A percentile compares a stretch with the other conserved stretches of the same genome.
Conservation (phyloP, 37 sponge, comb jelly and placozoan species). For the Aplysina aerophoba region DNA sequence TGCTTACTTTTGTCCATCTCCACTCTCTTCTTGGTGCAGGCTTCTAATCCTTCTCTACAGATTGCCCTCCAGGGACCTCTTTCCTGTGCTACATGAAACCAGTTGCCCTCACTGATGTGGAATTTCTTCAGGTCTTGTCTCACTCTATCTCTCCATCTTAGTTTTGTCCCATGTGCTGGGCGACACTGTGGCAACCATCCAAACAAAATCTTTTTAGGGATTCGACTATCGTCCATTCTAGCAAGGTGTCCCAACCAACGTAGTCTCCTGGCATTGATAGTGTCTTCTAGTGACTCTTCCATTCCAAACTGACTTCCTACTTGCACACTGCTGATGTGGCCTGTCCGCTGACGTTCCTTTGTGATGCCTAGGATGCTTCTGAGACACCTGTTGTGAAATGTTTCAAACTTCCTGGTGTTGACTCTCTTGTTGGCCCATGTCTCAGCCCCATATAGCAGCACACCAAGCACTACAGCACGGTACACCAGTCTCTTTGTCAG, state of each 20-base stretch:
- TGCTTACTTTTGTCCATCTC: too few species aligned
- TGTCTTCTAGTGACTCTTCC: neutral
- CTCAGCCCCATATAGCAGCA: too few species aligned
- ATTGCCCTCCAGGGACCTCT: too few species aligned
- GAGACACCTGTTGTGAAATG: neutral
- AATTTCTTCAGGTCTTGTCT: neutral
- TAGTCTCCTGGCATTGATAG: neutral
- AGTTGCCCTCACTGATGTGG: neutral
- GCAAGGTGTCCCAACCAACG: conserved; percentile 36
- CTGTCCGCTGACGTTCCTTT: neutral
- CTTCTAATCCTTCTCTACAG: neutral
- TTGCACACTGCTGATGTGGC: conserved; percentile 21
- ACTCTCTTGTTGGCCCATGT: too few species aligned
- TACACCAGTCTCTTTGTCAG: too few species aligned
- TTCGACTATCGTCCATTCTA: conserved; percentile 9
- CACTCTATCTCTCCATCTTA: neutral
- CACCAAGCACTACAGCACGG: too few species aligned
- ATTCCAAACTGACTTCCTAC: neutral
- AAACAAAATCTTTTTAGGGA: conserved; percentile 20
- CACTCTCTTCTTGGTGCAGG: too few species aligned
- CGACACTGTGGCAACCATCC: conserved; percentile 28
- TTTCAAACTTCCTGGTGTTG: neutral
- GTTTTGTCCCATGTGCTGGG: conserved; percentile 20
- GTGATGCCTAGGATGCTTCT: conserved; percentile 18
- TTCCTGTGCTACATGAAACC: conserved; percentile 16